phyloP scores from a whole-genome alignment of 2,113 vertebrate species.

The human (Homo sapiens) region DNA sequence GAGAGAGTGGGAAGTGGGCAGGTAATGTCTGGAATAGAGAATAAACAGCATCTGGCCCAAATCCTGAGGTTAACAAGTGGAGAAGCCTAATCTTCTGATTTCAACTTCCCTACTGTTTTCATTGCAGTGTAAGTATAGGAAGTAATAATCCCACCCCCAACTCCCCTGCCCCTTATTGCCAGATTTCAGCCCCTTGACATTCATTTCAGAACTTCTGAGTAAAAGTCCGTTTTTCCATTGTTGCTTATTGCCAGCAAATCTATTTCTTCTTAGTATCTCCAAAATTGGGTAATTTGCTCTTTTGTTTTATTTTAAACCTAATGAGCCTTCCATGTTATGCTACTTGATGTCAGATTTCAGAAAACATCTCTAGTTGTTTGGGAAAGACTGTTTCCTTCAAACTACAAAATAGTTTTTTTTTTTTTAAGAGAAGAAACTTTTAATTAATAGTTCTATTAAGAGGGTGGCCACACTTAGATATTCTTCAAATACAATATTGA shows the following conservation, averaged over 20 bases:
- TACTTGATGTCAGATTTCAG: constrained; percentile 9
- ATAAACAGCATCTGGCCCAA: background rate
- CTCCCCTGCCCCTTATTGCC: background rate
- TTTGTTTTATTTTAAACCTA: constrained; percentile 26
- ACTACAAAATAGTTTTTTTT: background rate
- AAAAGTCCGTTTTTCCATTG: background rate
- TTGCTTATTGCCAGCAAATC: background rate
- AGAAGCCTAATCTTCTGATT: background rate
- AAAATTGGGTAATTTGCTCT: background rate
- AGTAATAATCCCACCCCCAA: background rate
- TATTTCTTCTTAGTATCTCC: background rate
- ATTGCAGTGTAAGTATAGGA: background rate
- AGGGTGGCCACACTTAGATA: background rate
- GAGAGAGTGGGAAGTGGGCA: background rate
- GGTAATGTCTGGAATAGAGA: background rate
- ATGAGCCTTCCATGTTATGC: background rate
- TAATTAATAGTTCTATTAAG: background rate
- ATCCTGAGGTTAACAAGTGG: background rate
- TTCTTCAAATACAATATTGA: background rate
- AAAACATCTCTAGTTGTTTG: background rate
- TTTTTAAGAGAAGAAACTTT: background rate
- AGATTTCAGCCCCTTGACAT: background rate
- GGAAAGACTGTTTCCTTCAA: background rate
- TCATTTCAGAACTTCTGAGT: background rate
- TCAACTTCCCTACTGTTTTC: background rate